Percentiles rank a stretch among this genome's conserved stretches.
phyloP scores from a whole-genome alignment of 2,888 invertebrate genomes.

The Cheilosia scutellata region DNA sequence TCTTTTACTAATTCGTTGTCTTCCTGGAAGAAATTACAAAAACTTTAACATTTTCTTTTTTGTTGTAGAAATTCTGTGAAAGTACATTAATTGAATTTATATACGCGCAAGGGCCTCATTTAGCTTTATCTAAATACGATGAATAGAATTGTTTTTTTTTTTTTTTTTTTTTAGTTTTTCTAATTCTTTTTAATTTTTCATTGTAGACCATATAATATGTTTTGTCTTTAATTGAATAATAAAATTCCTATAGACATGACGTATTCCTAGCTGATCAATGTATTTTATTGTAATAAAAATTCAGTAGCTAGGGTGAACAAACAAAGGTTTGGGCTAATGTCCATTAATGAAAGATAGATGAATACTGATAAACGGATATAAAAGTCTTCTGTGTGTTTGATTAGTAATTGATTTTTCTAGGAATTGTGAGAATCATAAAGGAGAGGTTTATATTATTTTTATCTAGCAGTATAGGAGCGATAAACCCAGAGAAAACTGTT shows the following conservation, averaged over 20 bases:
- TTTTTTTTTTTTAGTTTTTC: not conserved
- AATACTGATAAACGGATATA: slow-evolving; percentile 28
- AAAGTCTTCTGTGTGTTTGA: slow-evolving; percentile 30
- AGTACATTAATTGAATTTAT: slow-evolving; percentile 39
- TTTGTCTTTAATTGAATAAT: slow-evolving; percentile 60
- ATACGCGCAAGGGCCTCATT: slow-evolving; percentile 1
- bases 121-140: slow-evolving; percentile 15
- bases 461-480: not conserved
- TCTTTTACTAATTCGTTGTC: slow-evolving; percentile 6
- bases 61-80: slow-evolving; percentile 36
- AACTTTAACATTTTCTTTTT: slow-evolving; percentile 15
- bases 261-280: slow-evolving; percentile 16
- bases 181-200: slow-evolving; percentile 23
- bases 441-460: slow-evolving; percentile 8
- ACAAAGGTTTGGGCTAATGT: slow-evolving; percentile 23
- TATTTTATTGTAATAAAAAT: slow-evolving; percentile 56
- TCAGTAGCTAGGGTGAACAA: slow-evolving; percentile 49
- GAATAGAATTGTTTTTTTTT: slow-evolving; percentile 1
- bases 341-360: slow-evolving; percentile 50
- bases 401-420: slow-evolving; percentile 44
- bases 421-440: slow-evolving; percentile 25
- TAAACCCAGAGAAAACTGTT: not conserved
- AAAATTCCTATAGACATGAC: slow-evolving; percentile 24
- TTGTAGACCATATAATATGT: slow-evolving; percentile 48
- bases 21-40: slow-evolving; percentile 34